phyloP scores from a whole-genome alignment of 2,888 invertebrate species.

The Lasioglossum figueresi region DNA sequence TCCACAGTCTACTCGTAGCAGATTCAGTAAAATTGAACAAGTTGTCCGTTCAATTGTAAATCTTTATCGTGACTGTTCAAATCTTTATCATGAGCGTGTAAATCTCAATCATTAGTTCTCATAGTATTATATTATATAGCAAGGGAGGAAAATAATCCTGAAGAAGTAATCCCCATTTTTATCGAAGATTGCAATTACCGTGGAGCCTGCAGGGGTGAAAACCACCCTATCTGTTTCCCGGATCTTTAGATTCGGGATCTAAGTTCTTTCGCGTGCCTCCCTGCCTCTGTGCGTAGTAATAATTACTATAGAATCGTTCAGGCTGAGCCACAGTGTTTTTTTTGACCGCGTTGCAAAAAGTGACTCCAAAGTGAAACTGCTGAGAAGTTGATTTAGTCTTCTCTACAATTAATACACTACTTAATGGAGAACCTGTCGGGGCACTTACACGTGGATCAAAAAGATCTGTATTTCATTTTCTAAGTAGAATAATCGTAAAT shows the following conservation, averaged over 20 bases:
- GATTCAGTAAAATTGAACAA: background rate
- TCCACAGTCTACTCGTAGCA: background rate
- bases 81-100: background rate
- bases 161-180: background rate
- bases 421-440: background rate
- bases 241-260: slow-evolving; percentile 2
- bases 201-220: slow-evolving; percentile 10
- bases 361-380: background rate
- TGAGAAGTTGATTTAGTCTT: background rate
- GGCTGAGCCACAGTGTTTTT: slow-evolving; percentile 9
- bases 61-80: background rate
- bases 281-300: slow-evolving; percentile 53
- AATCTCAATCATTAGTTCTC: background rate
- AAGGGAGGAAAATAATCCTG: background rate
- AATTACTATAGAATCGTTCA: slow-evolving; percentile 24
- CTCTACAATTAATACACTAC: background rate
- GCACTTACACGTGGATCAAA: background rate
- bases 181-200: background rate
- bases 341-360: background rate
- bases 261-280: slow-evolving; percentile 32
- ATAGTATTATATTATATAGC: background rate
- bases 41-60: background rate
- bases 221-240: slow-evolving; percentile 17
- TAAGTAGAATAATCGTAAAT: background rate
- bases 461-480: background rate